Conservation (phyloP, 2,888 invertebrate genomes). For the Platycheirus rosarum region DNA sequence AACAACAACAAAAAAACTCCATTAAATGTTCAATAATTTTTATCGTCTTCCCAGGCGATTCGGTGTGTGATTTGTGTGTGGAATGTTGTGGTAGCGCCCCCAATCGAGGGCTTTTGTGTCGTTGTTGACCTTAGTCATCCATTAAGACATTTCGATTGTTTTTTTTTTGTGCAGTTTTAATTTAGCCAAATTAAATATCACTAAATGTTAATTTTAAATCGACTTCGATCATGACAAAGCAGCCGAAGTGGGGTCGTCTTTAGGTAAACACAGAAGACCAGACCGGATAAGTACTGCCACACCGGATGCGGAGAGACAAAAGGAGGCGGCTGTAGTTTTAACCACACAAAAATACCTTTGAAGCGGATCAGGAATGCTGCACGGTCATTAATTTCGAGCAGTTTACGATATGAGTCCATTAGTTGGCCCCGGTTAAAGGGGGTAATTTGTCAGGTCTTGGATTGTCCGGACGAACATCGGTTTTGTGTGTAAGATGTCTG, state of each 20-base stretch:
- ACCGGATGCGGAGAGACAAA: slow-evolving; percentile 30
- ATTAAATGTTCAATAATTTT: slow-evolving; percentile 18
- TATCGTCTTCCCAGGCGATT: slow-evolving; percentile 20
- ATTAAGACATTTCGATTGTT: slow-evolving; percentile 69
- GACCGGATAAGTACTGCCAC: background rate
- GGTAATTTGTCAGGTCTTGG: slow-evolving; percentile 65
- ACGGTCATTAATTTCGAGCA: slow-evolving; percentile 75
- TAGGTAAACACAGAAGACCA: slow-evolving; percentile 67
- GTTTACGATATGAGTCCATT: slow-evolving; percentile 76
- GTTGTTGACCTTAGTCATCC: slow-evolving; percentile 52
- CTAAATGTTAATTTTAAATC: slow-evolving; percentile 64
- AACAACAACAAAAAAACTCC: background rate
- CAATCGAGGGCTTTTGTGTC: background rate
- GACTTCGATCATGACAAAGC: slow-evolving; percentile 36
- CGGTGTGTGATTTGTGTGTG: slow-evolving; percentile 23
- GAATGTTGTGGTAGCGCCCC: slow-evolving; percentile 1
- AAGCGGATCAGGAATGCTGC: slow-evolving; percentile 53
- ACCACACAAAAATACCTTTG: slow-evolving; percentile 43
- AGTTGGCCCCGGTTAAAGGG: slow-evolving; percentile 69
- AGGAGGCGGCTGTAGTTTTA: slow-evolving; percentile 16
- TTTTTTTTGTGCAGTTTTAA: slow-evolving; percentile 38
- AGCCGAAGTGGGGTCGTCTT: too few species aligned
- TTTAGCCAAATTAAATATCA: slow-evolving; percentile 67
- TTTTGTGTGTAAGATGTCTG: slow-evolving; percentile 1
- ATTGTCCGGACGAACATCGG: slow-evolving; percentile 46